Evolutionary conservation across 2,113 vertebrate species (phyloP), one percentile per base, ranked within the genome.

Genomic region (Taxidea taxus): DNA sequence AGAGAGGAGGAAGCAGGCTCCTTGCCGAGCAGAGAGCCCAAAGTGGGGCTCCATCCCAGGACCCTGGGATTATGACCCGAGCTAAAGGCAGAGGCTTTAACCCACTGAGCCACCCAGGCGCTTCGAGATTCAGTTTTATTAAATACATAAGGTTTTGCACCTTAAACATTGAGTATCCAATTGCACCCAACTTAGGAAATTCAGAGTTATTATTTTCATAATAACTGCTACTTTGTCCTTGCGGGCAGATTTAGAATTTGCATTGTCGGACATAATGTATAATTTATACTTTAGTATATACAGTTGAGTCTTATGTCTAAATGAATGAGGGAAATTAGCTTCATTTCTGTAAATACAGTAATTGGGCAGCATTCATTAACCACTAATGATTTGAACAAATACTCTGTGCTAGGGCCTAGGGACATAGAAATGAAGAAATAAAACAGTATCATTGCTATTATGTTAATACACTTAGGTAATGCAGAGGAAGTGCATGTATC

Each of bases 301-400:
- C n/a, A 91, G 68, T 89, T 91, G 56, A 91, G 7, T 68, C 39
- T 88, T 85, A 47, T 20, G 85, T 77, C 16, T 91, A 93, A 92
- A 93, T 70, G 56, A 96, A 81, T 90, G 60, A 85, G 39, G 86
- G 15, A 94, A 94, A 84, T 95, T 77, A 62, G 84, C 56, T 90
- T 96, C 31, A 66, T 78, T 97, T 97, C 91, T 90, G 25, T 62
- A 11, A 72, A 31, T 70, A 62, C 1, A 95, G 44, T 86, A 94
- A 83, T 87, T 80, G 62, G 83, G 37, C 6, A 87, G 0, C 34
- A 86, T 60, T 95, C 85, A 84, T 80, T 91, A 80, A 81, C 90
- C 21, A 93, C 8, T 84, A 89, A 83, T 80, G 51, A 74, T 82
- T 91, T 96, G 49, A n/a, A 78, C 4, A n/a, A 80, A 42, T 66